Evolutionary conservation across 2,888 invertebrate species (phyloP), one percentile per base, ranked within the genome.

Genomic region (Phaonia tiefii): DNA sequence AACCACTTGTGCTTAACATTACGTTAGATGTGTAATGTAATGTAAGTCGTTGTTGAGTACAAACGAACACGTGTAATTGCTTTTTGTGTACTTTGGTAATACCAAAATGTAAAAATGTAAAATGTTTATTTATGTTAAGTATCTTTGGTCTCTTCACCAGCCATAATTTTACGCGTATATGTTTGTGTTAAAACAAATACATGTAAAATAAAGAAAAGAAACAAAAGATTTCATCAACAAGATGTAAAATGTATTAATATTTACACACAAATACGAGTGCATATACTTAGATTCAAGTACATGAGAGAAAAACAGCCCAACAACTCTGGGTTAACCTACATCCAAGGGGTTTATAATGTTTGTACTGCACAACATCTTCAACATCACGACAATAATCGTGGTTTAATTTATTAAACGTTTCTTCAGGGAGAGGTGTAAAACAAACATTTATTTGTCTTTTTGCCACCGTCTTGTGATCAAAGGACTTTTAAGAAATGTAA

Each of bases 341-440:
- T 51, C 8, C 51, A n/a, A 10, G 20, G 10, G 22, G 2, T 20
- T 51, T 22, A 20, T 51, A 20, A 17, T 20, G 13, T 13, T 44
- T 10, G n/a, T 13, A 37, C 37, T 37, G 37, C 37, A 37, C n/a
- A n/a, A n/a, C 37, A 37, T 37, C 37, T 37, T 44, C 44, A 44
- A 8, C 51, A 20, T 51, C 8, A 5, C 20, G 1, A 22, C 15
- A n/a, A 46, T 46, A 5, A 46, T 46, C 22, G 51, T 22, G 51
- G 51, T 51, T 44, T 51, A 51, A 51, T 51, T 51, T 51, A 20
- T 51, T 51, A 51, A 51, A 51, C 20, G 22, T 51, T 51, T 51
- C 17, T 2, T 51, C 3, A 51, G 15, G n/a, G n/a, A n/a, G n/a
- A n/a, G n/a, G 51, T 7, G 5, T 22, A 5, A 20, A 15, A 20